A percentile compares a stretch with the other conserved stretches of the same genome.
Evolutionary conservation across 2,888 invertebrate genomes (phyloP).

Genomic region (Ferdinandea cuprea): DNA sequence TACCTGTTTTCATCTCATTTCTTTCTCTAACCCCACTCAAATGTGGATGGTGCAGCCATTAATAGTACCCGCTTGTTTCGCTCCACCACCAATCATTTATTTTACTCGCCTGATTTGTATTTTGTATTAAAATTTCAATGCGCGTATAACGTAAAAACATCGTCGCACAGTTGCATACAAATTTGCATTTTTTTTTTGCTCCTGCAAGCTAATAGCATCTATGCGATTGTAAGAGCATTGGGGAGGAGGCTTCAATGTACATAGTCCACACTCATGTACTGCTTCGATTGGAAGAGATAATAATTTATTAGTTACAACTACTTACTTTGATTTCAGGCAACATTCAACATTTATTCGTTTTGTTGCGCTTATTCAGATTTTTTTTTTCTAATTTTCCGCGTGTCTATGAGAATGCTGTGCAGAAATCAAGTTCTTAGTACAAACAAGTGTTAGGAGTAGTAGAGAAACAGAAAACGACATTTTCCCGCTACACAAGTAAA

Average conservation of each 20-base stretch:
- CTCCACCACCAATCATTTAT: conserved; percentile 1
- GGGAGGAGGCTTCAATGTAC: conserved; percentile 3
- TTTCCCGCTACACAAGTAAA: conserved; percentile 5
- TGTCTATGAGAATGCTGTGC: background rate
- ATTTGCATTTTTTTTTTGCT: conserved; percentile 28
- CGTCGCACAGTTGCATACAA: conserved; percentile 24
- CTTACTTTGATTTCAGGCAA: conserved; percentile 15
- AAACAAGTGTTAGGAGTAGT: conserved; percentile 3
- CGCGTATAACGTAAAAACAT: conserved; percentile 3
- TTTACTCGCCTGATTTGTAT: conserved; percentile 36
- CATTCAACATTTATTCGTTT: background rate
- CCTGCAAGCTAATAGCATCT: background rate
- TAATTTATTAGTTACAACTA: conserved; percentile 25
- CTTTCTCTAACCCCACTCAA: background rate
- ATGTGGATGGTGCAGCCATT: background rate
- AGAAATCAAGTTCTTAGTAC: conserved; percentile 32
- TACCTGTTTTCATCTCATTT: conserved; percentile 20
- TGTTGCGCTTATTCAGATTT: conserved; percentile 8
- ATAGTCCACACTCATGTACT: too few species aligned
- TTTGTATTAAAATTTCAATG: conserved; percentile 34
- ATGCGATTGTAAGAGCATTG: background rate
- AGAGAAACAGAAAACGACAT: conserved; percentile 15
- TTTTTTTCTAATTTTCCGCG: background rate
- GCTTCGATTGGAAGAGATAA: conserved; percentile 16
- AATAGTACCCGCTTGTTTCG: background rate